Conservation (phyloP, 2,113 vertebrate genomes). For the Indri indri region DNA sequence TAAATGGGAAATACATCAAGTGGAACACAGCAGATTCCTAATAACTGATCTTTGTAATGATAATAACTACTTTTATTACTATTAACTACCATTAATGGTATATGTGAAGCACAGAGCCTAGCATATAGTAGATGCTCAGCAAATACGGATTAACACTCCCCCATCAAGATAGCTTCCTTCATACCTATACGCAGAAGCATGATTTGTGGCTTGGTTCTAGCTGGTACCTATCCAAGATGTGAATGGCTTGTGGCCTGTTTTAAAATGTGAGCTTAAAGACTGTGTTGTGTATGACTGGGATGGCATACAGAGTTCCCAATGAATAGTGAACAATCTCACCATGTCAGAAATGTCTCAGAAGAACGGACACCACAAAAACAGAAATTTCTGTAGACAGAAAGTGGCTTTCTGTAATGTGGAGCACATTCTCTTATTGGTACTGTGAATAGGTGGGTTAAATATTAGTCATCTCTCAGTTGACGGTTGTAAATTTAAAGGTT, state of each 20-base stretch:
- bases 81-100: not conserved
- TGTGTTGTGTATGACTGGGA: not conserved
- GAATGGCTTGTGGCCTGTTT: not conserved
- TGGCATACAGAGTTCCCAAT: not conserved
- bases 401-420: not conserved
- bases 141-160: not conserved
- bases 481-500: not conserved
- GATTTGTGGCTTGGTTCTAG: not conserved
- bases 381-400: not conserved
- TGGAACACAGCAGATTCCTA: not conserved
- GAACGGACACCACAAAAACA: not conserved
- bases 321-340: not conserved
- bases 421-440: not conserved
- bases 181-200: not conserved
- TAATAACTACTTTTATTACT: not conserved
- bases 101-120: not conserved
- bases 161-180: not conserved
- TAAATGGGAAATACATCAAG: constrained; percentile 5
- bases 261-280: not conserved
- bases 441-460: not conserved
- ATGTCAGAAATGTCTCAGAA: not conserved
- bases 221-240: not conserved
- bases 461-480: not conserved
- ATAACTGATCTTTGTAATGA: not conserved
- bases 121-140: not conserved